Conservation (phyloP, 2,113 vertebrate genomes). For the Pholis gunnellus region DNA sequence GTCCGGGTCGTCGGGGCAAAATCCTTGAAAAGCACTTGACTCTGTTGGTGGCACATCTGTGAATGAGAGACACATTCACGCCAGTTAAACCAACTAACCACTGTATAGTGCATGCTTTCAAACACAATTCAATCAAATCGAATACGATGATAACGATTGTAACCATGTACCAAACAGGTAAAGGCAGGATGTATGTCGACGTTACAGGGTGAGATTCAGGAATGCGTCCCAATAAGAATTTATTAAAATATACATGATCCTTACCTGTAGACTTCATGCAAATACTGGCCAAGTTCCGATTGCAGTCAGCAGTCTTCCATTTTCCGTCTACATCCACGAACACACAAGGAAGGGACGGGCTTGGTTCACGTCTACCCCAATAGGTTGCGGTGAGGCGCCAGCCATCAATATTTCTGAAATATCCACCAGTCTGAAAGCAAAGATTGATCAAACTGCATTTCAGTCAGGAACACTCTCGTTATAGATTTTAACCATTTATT, state of each 20-base stretch:
- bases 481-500: too few species aligned
- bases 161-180: not conserved
- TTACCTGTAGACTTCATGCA: slow-evolving; percentile 88
- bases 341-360: slow-evolving; percentile 81
- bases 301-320: slow-evolving; percentile 88
- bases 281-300: slow-evolving; percentile 81
- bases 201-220: not conserved
- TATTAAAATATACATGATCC: not conserved
- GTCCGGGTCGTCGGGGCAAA: slow-evolving; percentile 78
- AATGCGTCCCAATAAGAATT: too few species aligned
- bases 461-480: too few species aligned
- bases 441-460: slow-evolving; percentile 12
- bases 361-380: slow-evolving; percentile 86
- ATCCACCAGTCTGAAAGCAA: slow-evolving; percentile 82
- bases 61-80: slow-evolving; percentile 44
- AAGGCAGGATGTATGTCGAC: not conserved
- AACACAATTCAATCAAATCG: not conserved
- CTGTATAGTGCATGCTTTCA: not conserved
- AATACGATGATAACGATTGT: not conserved
- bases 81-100: not conserved
- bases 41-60: slow-evolving; percentile 86
- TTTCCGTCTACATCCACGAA: slow-evolving; percentile 83
- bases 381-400: slow-evolving; percentile 85
- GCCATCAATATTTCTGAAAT: slow-evolving; percentile 86
- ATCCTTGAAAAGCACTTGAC: slow-evolving; percentile 82